Evolutionary conservation across 1,140 invertebrate genomes (phyloP), one percentile per base, ranked within the genome.

Genomic region (Diprion similis): DNA sequence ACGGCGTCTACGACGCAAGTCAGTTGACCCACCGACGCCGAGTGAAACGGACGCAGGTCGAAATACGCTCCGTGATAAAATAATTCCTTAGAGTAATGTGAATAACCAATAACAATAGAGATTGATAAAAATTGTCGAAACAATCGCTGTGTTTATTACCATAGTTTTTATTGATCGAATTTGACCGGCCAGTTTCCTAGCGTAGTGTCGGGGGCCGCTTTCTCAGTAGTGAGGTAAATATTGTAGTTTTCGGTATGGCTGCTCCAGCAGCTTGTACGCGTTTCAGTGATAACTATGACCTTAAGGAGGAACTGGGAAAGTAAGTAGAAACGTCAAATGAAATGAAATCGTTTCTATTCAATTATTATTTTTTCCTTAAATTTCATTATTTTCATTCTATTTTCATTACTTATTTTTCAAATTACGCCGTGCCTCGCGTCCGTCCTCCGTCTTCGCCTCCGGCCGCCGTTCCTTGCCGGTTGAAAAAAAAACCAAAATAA

Each of bases 241-340:
- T 59, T 59, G 69, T 48, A 70, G 64, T 78, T 48, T 48, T 78
- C 82, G 81, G 82, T 78, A 93, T 93, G 92, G 90, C 92, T 87
- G 91, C 90, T 85, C 91, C 90, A 86, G 92, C 92, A 85, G 86
- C 89, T 81, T 95, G 94, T 91, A 97, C 95, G 85, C 92, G 95
- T 87, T 99, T 99, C 91, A 98, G 96, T 89, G 98, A 99, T 90
- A 99, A 99, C 90, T 99, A 99, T 90, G 98, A 99, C 84, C 93
- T 99, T 77, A 99, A 99, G 91, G 98, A 99, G 90, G 98, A 99
- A 91, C 92, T 99, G 82, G 98, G 98, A 89, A 99, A 99, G 96
- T 98, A 93, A 95, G 97, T 97, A 89, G 24, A 37, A 37, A 37
- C 24, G 24, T 37, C 24, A 37, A 37, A 17, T 18, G 24, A 66